Evolutionary conservation across 2,888 invertebrate species (phyloP).

Genomic region (Meteorus colon): DNA sequence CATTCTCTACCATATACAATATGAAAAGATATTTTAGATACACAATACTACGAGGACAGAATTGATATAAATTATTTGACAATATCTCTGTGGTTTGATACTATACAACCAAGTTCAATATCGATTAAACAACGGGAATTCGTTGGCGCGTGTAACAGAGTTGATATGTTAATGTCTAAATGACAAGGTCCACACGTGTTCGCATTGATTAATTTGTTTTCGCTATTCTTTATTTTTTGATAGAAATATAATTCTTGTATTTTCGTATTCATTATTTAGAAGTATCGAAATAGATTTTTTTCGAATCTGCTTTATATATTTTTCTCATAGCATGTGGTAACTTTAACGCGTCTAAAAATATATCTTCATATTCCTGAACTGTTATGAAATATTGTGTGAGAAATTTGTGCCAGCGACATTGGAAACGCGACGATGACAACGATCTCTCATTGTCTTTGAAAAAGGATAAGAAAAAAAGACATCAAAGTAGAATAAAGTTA

Average conservation of each 20-base stretch:
- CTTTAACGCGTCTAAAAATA: background rate
- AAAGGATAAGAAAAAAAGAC: background rate
- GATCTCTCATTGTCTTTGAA: background rate
- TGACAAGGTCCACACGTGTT: background rate
- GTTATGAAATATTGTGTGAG: background rate
- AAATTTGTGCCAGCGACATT: background rate
- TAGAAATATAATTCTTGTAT: background rate
- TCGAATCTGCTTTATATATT: too few species aligned
- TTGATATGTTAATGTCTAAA: background rate
- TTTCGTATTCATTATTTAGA: too few species aligned
- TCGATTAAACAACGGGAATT: constrained; percentile 3
- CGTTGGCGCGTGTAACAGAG: background rate
- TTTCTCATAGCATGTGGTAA: too few species aligned
- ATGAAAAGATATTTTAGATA: constrained; percentile 12
- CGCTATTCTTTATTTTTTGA: background rate
- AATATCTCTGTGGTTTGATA: background rate
- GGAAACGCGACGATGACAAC: too few species aligned
- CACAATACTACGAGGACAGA: background rate
- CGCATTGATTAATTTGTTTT: background rate
- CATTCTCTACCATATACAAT: background rate
- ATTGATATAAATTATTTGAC: background rate
- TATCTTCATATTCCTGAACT: background rate
- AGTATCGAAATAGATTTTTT: too few species aligned
- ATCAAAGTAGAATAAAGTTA: background rate
- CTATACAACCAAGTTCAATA: constrained; percentile 6